phyloP scores from a whole-genome alignment of 1,140 invertebrate species.

The Anthonomus grandis region DNA sequence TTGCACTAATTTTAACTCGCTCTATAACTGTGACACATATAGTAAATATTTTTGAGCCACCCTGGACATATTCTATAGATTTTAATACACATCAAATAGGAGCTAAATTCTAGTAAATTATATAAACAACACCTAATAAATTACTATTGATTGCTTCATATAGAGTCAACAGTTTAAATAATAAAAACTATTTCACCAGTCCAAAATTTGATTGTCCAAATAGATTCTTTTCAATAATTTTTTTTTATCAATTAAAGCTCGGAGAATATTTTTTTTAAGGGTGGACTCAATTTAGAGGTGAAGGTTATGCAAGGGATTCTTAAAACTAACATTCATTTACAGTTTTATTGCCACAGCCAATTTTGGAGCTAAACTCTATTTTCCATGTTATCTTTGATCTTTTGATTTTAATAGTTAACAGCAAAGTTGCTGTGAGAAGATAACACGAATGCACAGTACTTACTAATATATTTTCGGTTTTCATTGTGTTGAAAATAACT shows the following conservation, averaged over 20 bases:
- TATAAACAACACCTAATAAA: background rate
- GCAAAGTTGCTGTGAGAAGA: background rate
- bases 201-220: conserved; percentile 8
- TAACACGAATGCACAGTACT: background rate
- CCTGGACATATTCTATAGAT: background rate
- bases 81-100: background rate
- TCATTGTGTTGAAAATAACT: background rate
- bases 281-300: conserved; percentile 4
- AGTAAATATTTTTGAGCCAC: background rate
- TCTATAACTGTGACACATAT: conserved; percentile 2
- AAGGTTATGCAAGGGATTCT: conserved; percentile 10
- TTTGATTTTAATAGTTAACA: background rate
- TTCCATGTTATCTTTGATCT: background rate
- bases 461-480: background rate
- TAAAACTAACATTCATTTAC: conserved; percentile 17
- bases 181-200: background rate
- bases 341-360: conserved; percentile 18
- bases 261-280: conserved; percentile 1
- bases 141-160: background rate
- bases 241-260: background rate
- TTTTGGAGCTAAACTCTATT: background rate
- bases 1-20: conserved; percentile 6
- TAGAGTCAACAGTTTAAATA: background rate
- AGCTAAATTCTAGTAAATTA: background rate
- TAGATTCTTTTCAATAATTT: background rate